A percentile compares a stretch with the other conserved stretches of the same genome.
phyloP scores from a whole-genome alignment of 30 jellyfish, hydroid and myxozoan species.

The Sanderia malayensis region DNA sequence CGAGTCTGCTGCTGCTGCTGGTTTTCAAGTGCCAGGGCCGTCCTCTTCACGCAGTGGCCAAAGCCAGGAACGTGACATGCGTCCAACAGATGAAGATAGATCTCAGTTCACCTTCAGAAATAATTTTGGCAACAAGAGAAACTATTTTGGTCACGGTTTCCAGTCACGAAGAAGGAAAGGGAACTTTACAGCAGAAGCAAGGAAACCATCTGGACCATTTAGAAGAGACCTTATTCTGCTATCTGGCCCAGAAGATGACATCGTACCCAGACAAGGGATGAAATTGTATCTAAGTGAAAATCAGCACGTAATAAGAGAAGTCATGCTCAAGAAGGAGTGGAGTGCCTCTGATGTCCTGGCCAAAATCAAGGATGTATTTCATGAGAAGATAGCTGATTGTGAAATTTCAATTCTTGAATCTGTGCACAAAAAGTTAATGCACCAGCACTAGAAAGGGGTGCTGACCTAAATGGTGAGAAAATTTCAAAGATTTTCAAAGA shows the following conservation, averaged over 20 bases:
- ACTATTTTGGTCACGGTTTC: neutral
- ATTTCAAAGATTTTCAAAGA: slow-evolving; percentile 21
- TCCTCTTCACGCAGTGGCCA: too few species aligned
- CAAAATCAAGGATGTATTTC: slow-evolving; percentile 27
- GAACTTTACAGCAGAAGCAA: slow-evolving; percentile 9
- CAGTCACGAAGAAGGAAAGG: neutral
- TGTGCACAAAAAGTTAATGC: slow-evolving; percentile 28
- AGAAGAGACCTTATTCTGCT: slow-evolving; percentile 6
- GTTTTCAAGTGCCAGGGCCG: too few species aligned
- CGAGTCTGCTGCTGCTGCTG: too few species aligned
- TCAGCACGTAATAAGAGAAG: slow-evolving; percentile 17
- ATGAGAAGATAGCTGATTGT: slow-evolving; percentile 18
- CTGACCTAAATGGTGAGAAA: slow-evolving; percentile 23
- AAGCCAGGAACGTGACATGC: too few species aligned
- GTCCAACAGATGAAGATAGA: too few species aligned
- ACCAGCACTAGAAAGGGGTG: slow-evolving; percentile 20
- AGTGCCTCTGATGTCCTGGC: slow-evolving; percentile 31
- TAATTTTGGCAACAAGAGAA: slow-evolving; percentile 16
- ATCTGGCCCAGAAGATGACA: slow-evolving; percentile 16
- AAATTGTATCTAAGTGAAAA: slow-evolving; percentile 18
- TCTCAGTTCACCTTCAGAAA: slow-evolving; percentile 3
- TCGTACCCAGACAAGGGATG: slow-evolving; percentile 10
- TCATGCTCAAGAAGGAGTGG: slow-evolving; percentile 21
- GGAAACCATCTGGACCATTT: slow-evolving; percentile 16
- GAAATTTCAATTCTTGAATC: slow-evolving; percentile 27